A percentile compares a stretch with the other conserved stretches of the same genome.
These are phyloP conservation scores for Lithophane socia DNA, from an alignment of 2,888 invertebrate genomes.

Conservation along the genomic window DNA sequence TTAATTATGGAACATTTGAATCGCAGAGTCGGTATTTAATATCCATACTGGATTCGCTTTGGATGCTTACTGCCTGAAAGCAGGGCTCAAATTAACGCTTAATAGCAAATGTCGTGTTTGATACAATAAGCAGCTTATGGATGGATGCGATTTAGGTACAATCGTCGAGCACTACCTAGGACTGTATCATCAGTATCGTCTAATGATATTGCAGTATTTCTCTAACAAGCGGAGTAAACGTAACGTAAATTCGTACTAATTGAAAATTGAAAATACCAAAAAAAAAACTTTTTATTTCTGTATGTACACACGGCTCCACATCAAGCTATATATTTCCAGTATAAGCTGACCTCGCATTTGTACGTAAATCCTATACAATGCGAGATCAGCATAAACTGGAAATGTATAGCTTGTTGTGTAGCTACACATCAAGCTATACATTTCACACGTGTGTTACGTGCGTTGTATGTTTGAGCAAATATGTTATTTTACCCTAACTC, in stretches of 20 bases:
- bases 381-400: too few relatives aligned
- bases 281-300: too few relatives aligned
- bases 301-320: too few relatives aligned
- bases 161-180: neutral
- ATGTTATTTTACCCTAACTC: too few relatives aligned
- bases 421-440: too few relatives aligned
- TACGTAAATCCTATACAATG: too few relatives aligned
- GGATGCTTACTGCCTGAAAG: neutral
- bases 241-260: neutral
- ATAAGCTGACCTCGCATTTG: too few relatives aligned
- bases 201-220: neutral
- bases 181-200: neutral
- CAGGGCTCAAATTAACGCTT: conserved; percentile 12
- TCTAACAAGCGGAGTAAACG: neutral
- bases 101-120: neutral
- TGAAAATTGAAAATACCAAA: neutral
- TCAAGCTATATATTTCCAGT: too few relatives aligned
- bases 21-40: conserved; percentile 2
- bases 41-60: conserved; percentile 16
- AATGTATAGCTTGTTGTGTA: too few relatives aligned
- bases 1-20: conserved; percentile 20
- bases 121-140: conserved; percentile 29
- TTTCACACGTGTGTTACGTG: too few relatives aligned
- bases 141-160: neutral
- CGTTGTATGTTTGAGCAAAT: too few relatives aligned